A percentile compares a stretch with the other conserved stretches of the same genome.
Evolutionary conservation across 2,797 vertebrate genomes (phyloP).

Genomic region (Paratrypauchen microcephalus): DNA sequence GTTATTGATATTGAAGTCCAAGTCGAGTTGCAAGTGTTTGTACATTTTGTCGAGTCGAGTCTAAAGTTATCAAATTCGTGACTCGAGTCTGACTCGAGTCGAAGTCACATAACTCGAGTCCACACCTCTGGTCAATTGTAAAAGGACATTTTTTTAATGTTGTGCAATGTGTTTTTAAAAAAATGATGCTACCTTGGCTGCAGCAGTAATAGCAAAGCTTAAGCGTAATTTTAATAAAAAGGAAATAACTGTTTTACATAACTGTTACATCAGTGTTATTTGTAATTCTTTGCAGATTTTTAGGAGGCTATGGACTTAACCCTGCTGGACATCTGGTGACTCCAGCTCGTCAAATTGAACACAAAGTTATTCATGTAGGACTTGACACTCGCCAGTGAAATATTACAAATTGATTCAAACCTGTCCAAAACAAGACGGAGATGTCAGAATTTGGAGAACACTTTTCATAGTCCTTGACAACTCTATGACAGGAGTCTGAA

Average conservation of each 20-base stretch:
- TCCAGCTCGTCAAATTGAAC: background rate
- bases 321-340: background rate
- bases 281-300: background rate
- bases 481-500: background rate
- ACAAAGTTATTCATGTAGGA: background rate
- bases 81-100: too few relatives aligned
- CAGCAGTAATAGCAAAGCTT: background rate
- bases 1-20: too few relatives aligned
- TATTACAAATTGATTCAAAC: background rate
- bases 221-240: background rate
- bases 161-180: background rate
- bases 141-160: background rate
- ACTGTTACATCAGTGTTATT: background rate
- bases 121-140: too few relatives aligned
- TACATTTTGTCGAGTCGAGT: too few relatives aligned
- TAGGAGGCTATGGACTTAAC: background rate
- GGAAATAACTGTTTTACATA: background rate
- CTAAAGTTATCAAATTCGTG: too few relatives aligned
- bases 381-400: background rate
- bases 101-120: too few relatives aligned
- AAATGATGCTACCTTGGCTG: background rate
- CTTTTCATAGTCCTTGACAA: background rate
- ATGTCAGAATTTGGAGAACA: background rate
- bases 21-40: too few relatives aligned
- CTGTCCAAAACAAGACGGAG: background rate